Evolutionary conservation across 2,797 vertebrate species (phyloP).

Genomic region (Anguilla pacifica): DNA sequence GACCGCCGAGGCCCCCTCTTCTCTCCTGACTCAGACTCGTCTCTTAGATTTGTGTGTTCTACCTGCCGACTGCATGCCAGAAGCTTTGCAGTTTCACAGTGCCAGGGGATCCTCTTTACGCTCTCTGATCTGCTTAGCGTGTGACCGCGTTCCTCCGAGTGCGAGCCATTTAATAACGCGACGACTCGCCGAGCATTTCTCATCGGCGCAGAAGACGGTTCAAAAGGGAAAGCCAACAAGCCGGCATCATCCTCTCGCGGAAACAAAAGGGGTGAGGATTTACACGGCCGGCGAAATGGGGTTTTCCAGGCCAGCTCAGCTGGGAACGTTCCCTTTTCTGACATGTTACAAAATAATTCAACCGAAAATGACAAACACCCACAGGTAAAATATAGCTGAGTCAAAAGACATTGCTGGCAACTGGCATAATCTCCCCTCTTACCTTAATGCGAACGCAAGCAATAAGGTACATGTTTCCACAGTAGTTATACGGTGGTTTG

Average conservation of each 20-base stretch:
- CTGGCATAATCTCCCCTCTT: constrained; percentile 6
- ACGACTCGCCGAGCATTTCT: background rate
- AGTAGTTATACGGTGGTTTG: background rate
- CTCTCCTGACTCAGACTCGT: background rate
- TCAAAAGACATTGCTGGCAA: constrained; percentile 16
- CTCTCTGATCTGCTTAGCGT: constrained; percentile 7
- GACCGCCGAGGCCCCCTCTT: too few species aligned
- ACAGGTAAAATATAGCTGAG: background rate
- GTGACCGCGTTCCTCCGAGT: background rate
- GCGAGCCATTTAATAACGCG: background rate
- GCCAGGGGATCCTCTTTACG: background rate
- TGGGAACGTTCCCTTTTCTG: background rate
- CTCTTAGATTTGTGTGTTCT: background rate
- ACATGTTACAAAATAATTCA: background rate
- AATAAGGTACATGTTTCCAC: constrained; percentile 41
- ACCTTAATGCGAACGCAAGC: constrained; percentile 33
- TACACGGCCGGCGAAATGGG: background rate
- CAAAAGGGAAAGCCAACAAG: background rate
- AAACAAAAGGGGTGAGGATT: background rate
- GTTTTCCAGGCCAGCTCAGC: background rate
- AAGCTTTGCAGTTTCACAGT: background rate
- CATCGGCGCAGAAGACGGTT: background rate
- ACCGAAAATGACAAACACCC: background rate
- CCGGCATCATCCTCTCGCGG: background rate
- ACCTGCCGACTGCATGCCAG: background rate